Conservation (phyloP, 2,113 vertebrate species). For the Xiphophorus maculatus region DNA sequence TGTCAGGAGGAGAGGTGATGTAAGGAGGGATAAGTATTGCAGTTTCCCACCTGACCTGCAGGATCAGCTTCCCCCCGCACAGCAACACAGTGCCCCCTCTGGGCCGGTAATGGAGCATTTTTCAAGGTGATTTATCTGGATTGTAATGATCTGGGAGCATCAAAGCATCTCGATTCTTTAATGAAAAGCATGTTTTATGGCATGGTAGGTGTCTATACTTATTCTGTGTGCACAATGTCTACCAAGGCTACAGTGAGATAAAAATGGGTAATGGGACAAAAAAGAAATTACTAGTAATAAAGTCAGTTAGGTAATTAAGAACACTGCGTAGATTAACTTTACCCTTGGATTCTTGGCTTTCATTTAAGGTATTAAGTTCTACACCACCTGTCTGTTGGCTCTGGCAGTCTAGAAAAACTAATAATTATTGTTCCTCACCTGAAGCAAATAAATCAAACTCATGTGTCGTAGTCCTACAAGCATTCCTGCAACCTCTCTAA, state of each 20-base stretch:
- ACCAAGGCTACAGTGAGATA: not conserved
- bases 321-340: not conserved
- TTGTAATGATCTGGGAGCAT: conserved; percentile 13
- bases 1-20: conserved; percentile 69
- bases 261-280: not conserved
- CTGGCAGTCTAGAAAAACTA: not conserved
- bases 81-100: conserved; percentile 76
- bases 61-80: conserved; percentile 36
- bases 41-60: conserved; percentile 55
- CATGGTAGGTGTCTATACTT: not conserved
- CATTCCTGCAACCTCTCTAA: not conserved
- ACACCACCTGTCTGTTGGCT: not conserved
- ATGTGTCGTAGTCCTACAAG: no score
- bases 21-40: conserved; percentile 71
- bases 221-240: not conserved
- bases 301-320: not conserved
- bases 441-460: not conserved
- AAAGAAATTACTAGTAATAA: not conserved
- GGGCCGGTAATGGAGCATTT: conserved; percentile 49
- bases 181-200: conserved; percentile 3
- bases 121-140: conserved; percentile 20
- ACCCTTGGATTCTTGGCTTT: not conserved
- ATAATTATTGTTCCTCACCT: not conserved
- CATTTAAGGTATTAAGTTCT: not conserved
- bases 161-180: not conserved